These are phyloP conservation scores for Chaetops frenatus DNA, from an alignment of 2,113 vertebrate species.

Conservation along the genomic window DNA sequence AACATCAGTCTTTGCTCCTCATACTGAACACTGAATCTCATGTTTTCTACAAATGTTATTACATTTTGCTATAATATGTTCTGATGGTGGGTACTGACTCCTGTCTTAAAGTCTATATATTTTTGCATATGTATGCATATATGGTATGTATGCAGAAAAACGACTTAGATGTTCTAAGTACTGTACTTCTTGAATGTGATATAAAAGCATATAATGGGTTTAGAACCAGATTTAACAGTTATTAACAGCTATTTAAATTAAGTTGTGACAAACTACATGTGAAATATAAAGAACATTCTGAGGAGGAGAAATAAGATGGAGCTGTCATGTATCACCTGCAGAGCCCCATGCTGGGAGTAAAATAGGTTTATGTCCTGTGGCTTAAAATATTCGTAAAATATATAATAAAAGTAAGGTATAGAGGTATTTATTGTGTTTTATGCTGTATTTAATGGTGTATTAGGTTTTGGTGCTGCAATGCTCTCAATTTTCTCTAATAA, in stretches of 20 bases:
- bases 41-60: neutral
- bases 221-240: neutral
- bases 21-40: neutral
- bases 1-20: neutral
- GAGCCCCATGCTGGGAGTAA: neutral
- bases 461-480: neutral
- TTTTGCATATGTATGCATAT: too few relatives aligned
- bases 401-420: neutral
- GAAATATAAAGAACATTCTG: neutral
- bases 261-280: neutral
- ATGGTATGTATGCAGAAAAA: neutral
- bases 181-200: neutral
- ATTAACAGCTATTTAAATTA: neutral
- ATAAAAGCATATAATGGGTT: neutral
- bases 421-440: neutral
- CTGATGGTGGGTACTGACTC: neutral
- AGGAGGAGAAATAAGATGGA: neutral
- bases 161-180: neutral
- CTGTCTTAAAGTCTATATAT: neutral
- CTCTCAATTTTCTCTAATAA: conserved; percentile 22
- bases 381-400: neutral
- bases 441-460: conserved; percentile 3
- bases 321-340: neutral
- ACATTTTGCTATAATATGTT: neutral
- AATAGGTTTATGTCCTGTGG: neutral